Evolutionary conservation across 2,113 vertebrate genomes (phyloP).

Genomic region (Haplochromis burtoni): DNA sequence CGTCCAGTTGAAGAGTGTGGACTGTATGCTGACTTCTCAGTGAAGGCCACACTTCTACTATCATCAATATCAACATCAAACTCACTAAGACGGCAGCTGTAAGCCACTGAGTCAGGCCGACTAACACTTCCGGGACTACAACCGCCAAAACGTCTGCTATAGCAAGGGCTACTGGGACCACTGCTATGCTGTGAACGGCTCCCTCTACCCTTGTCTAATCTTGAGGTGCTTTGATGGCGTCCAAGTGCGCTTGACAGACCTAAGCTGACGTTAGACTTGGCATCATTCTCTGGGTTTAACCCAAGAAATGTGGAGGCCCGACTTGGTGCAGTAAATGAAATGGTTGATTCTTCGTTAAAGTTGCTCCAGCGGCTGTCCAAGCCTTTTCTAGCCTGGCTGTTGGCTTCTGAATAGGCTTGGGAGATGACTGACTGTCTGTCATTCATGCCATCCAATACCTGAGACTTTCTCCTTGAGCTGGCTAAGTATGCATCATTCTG

Average conservation of each 20-base stretch:
- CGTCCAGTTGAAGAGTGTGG: constrained; percentile 75
- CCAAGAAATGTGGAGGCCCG: constrained; percentile 70
- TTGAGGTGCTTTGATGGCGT: constrained; percentile 65
- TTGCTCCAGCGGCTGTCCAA: constrained; percentile 82
- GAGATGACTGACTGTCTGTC: constrained; percentile 73
- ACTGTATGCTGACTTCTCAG: constrained; percentile 71
- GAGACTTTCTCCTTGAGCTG: constrained; percentile 59
- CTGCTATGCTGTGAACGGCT: constrained; percentile 16
- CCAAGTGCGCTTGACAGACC: constrained; percentile 72
- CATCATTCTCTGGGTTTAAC: constrained; percentile 71
- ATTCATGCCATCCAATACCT: constrained; percentile 45
- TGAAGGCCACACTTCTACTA: constrained; percentile 65
- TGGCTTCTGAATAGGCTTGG: constrained; percentile 74
- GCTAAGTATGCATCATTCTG: constrained; percentile 57
- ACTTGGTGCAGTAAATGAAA: constrained; percentile 71
- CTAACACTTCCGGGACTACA: constrained; percentile 69
- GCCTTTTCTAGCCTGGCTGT: constrained; percentile 70
- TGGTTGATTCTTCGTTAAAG: constrained; percentile 72
- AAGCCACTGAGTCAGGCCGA: constrained; percentile 73
- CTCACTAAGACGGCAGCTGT: constrained; percentile 77
- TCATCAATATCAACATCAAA: constrained; percentile 74
- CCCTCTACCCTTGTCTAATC: constrained; percentile 54
- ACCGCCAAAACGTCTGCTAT: constrained; percentile 51
- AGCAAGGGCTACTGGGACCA: constrained; percentile 64
- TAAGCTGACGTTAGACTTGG: constrained; percentile 74